Conservation (phyloP, 2,888 invertebrate species). For the Alitta virens region DNA sequence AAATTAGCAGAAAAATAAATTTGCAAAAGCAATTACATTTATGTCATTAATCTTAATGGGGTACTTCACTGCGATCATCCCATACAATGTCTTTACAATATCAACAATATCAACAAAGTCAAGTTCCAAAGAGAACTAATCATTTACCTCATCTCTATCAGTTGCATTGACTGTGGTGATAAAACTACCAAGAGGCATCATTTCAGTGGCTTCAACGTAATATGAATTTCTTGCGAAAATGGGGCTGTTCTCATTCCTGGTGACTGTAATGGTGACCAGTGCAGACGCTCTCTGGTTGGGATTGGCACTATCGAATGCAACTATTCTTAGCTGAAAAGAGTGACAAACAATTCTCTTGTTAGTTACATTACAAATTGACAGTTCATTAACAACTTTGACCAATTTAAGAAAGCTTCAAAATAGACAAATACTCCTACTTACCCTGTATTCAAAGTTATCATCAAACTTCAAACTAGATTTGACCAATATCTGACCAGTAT, state of each 20-base stretch:
- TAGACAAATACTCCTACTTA: too few species aligned
- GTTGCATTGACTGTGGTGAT: conserved; percentile 41
- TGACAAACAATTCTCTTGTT: too few species aligned
- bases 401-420: too few species aligned
- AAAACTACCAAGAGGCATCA: conserved; percentile 31
- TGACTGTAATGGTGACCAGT: conserved; percentile 37
- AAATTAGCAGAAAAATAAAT: too few species aligned
- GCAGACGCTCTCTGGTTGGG: conserved; percentile 35
- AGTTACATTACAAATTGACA: too few species aligned
- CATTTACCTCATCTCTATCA: conserved; percentile 40
- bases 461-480: conserved; percentile 22
- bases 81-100: too few species aligned
- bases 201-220: conserved; percentile 32
- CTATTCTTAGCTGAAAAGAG: conserved; percentile 30
- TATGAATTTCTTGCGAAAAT: conserved; percentile 33
- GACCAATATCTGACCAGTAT: conserved; percentile 28
- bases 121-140: too few species aligned
- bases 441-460: conserved; percentile 28
- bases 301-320: conserved; percentile 42
- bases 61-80: too few species aligned
- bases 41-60: too few species aligned
- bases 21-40: too few species aligned
- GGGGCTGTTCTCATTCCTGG: conserved; percentile 43
- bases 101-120: too few species aligned
- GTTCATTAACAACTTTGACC: too few species aligned